phyloP scores from a whole-genome alignment of 1,140 invertebrate genomes.

The Ptiloglossa arizonensis region DNA sequence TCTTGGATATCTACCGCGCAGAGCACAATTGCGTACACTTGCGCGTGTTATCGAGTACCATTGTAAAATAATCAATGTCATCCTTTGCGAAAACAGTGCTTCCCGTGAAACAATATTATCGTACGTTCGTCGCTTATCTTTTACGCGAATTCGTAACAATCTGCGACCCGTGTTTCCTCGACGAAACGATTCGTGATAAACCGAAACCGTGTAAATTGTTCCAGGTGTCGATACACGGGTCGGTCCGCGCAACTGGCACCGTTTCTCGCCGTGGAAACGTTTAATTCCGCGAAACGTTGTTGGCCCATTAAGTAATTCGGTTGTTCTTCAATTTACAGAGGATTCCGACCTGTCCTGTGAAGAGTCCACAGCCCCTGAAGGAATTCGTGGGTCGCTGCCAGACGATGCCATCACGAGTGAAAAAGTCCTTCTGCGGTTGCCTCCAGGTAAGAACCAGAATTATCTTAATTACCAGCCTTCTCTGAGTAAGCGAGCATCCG shows the following conservation, averaged over 20 bases:
- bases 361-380: slow-evolving; percentile 80
- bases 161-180: no score
- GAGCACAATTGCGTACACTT: no score
- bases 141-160: no score
- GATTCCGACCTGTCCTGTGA: slow-evolving; percentile 78
- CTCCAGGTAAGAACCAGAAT: slow-evolving; percentile 74
- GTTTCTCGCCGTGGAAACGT: neutral
- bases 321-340: slow-evolving; percentile 70
- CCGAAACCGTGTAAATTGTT: no score
- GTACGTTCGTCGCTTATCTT: no score
- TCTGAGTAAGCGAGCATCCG: neutral
- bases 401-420: slow-evolving; percentile 81
- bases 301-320: neutral
- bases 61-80: no score
- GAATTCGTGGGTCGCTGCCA: slow-evolving; percentile 81
- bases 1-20: no score
- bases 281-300: neutral
- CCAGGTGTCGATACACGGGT: neutral
- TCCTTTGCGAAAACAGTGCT: no score
- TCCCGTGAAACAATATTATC: no score
- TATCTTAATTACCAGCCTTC: slow-evolving; percentile 7
- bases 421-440: slow-evolving; percentile 81
- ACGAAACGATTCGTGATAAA: no score
- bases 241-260: neutral
- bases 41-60: no score